A percentile compares a stretch with the other conserved stretches of the same genome.
These are phyloP conservation scores for Stegastes partitus DNA, from an alignment of 2,113 vertebrate species.

Conservation along the genomic window DNA sequence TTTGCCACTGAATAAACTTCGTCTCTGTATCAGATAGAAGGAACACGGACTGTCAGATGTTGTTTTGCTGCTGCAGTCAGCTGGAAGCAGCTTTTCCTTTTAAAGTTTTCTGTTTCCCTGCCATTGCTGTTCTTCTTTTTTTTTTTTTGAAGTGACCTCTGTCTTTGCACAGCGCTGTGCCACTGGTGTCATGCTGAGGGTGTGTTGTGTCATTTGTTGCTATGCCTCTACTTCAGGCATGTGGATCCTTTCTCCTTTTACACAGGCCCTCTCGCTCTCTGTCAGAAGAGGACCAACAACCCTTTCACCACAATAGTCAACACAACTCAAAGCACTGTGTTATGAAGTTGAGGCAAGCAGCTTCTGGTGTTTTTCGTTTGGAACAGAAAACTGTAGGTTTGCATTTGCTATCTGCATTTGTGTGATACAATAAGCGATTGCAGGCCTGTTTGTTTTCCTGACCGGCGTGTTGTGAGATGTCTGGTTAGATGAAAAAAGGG, in stretches of 20 bases:
- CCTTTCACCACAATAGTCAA: constrained; percentile 51
- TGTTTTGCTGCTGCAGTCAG: constrained; percentile 40
- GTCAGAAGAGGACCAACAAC: constrained; percentile 60
- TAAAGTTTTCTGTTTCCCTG: constrained; percentile 34
- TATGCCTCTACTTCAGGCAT: constrained; percentile 76
- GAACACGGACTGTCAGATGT: not conserved
- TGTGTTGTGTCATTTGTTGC: constrained; percentile 81
- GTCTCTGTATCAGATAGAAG: not conserved
- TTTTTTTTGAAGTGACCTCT: constrained; percentile 43
- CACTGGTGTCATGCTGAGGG: constrained; percentile 69
- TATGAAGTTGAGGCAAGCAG: constrained; percentile 17
- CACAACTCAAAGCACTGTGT: constrained; percentile 39
- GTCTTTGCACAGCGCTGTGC: constrained; percentile 60
- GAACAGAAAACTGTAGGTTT: constrained; percentile 23
- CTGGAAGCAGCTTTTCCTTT: constrained; percentile 37
- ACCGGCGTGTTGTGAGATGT: constrained; percentile 44
- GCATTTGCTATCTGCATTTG: constrained; percentile 22
- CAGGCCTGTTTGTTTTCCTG: constrained; percentile 23
- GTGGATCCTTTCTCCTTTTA: constrained; percentile 63
- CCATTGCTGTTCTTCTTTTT: constrained; percentile 1
- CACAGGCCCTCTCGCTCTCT: constrained; percentile 53
- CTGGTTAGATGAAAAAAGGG: constrained; percentile 28
- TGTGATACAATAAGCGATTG: constrained; percentile 4
- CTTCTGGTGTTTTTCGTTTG: constrained; percentile 30
- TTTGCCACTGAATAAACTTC: constrained; percentile 8